phyloP scores from a whole-genome alignment of 1,140 invertebrate species.

The Saxidomus purpurata region DNA sequence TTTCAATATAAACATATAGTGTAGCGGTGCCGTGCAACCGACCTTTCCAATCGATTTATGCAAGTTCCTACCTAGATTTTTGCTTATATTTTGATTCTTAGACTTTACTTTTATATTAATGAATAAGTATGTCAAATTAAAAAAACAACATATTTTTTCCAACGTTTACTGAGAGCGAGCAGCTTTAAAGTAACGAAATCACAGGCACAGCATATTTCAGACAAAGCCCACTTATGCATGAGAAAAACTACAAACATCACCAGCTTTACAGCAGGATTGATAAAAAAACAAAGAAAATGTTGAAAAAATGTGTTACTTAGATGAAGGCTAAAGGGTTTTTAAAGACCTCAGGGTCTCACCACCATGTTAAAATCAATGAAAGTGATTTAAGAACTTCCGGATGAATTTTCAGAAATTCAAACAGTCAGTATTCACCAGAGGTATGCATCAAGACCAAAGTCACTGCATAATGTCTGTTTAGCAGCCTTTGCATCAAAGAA shows the following conservation, averaged over 20 bases:
- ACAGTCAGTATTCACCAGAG: background rate
- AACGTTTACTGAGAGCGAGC: no score
- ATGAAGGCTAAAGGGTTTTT: constrained; percentile 59
- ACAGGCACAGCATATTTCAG: constrained; percentile 40
- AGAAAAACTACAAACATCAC: constrained; percentile 20
- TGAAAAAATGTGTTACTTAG: constrained; percentile 16
- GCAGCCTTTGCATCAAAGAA: constrained; percentile 20
- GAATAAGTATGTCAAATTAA: no score
- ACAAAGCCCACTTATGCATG: constrained; percentile 19
- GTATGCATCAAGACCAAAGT: background rate
- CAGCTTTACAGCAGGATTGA: background rate
- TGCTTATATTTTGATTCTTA: no score
- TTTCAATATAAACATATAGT: no score
- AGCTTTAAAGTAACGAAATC: constrained; percentile 32
- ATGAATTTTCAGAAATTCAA: background rate
- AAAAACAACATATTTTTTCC: no score
- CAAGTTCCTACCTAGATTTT: no score
- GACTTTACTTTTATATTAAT: no score
- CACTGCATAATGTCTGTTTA: background rate
- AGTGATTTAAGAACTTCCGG: background rate
- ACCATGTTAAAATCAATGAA: constrained; percentile 13
- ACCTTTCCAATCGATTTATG: no score
- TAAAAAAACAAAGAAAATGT: background rate
- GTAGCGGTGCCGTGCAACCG: no score
- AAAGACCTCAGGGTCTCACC: constrained; percentile 39